Base-by-base conservation (phyloP, 2,113 vertebrate genomes). In the Gavialis gangeticus region DNA sequence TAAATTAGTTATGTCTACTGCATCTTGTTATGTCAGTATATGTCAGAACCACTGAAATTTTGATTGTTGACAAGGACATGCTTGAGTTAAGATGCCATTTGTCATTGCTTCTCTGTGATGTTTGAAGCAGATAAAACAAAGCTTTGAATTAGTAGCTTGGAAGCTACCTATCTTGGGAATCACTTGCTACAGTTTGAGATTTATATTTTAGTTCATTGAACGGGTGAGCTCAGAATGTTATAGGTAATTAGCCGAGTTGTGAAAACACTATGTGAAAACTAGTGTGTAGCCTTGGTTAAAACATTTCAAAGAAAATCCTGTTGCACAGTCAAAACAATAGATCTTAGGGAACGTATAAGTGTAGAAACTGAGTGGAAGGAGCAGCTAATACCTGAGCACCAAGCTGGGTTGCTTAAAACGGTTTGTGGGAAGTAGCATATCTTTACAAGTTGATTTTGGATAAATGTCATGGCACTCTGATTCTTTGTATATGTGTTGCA, bases 21-120 rank as follows among this genome's bases (percentile, higher is more conserved):
- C 56, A 10, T 71, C 58, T 90, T 93, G 15, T 56, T 77, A 71
- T 37, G 84, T 27, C 18, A 22, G 82, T 88, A 15, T 78, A 81
- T 88, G 85, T 90, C 81, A 58, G 46, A 73, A 12, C 82, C 87
- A 76, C 63, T 92, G 91, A 11, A 55, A 37, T 91, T 71, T 84
- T 86, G 12, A 27, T 80, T 59, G 62, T 90, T 94, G 13, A 58
- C 67, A 83, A 91, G 46, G 85, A 57, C 56, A 90, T 12, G 84
- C 92, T 60, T 84, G 4, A 94, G 86, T 93, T 90, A 83, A 87
- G 71, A 86, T 96, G 84, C 71, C 59, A 71, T 27, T 91, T 93
- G 56, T 63, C 25, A 24, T 91, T 94, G 37, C 56, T 95, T 1
- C 10, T 64, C 17, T 54, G 0, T 80, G 69, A 37, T 5, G 25